Conservation (phyloP, 2,888 invertebrate genomes). For the Apoda limacodes region DNA sequence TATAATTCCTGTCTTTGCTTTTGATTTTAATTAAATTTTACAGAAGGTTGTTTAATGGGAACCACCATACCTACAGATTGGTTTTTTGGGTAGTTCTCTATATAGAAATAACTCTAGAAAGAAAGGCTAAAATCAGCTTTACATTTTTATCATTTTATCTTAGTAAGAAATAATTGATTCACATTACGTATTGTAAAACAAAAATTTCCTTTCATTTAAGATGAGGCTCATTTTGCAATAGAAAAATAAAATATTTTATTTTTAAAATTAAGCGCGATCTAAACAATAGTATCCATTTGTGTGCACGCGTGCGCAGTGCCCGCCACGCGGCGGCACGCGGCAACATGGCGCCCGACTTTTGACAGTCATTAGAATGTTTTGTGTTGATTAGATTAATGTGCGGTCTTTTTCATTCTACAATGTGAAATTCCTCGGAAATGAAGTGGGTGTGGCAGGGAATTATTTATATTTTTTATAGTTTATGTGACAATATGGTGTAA, state of each 20-base stretch:
- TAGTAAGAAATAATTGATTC: background rate
- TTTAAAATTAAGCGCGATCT: constrained; percentile 21
- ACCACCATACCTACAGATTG: too few relatives aligned
- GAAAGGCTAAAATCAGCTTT: too few relatives aligned
- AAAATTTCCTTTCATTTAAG: too few relatives aligned
- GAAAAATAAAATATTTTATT: too few relatives aligned
- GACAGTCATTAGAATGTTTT: constrained; percentile 41
- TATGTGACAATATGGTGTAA: constrained; percentile 1
- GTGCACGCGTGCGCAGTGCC: constrained; percentile 25
- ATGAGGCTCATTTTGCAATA: too few relatives aligned
- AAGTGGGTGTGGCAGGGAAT: constrained; percentile 7
- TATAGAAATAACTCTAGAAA: too few relatives aligned
- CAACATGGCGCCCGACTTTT: constrained; percentile 37
- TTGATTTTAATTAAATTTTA: too few relatives aligned
- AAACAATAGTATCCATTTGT: constrained; percentile 38
- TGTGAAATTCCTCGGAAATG: constrained; percentile 7
- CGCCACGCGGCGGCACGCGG: constrained; percentile 42
- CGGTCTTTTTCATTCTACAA: constrained; percentile 19
- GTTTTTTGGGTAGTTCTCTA: too few relatives aligned
- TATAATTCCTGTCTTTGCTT: too few relatives aligned
- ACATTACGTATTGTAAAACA: too few relatives aligned
- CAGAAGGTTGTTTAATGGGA: too few relatives aligned
- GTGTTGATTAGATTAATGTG: constrained; percentile 40
- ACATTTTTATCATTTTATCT: constrained; percentile 11
- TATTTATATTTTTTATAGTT: constrained; percentile 8